Evolutionary conservation across 2,888 invertebrate species (phyloP).

Genomic region (Tholera decimalis): DNA sequence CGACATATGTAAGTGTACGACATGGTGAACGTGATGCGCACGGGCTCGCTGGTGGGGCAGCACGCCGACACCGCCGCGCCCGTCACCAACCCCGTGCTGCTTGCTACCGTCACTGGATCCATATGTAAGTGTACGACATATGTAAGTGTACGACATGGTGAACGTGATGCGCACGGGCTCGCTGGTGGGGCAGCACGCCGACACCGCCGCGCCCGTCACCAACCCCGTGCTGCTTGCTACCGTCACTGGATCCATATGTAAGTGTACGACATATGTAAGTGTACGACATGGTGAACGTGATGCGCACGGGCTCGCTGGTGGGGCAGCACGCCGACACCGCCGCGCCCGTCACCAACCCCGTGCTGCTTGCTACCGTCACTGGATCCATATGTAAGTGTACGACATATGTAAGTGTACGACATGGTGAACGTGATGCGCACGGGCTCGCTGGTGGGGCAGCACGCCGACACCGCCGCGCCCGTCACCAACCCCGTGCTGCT

Average conservation of each 20-base stretch:
- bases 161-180: neutral
- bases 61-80: conserved; percentile 96
- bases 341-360: conserved; percentile 96
- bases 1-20: conserved; percentile 86
- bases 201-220: conserved; percentile 96
- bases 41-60: conserved; percentile 98
- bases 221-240: conserved; percentile 96
- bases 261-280: conserved; percentile 1
- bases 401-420: conserved; percentile 88
- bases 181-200: conserved; percentile 92
- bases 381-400: neutral
- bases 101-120: conserved; percentile 91
- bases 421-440: conserved; percentile 99
- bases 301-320: neutral
- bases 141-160: conserved; percentile 78
- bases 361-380: conserved; percentile 93
- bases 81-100: conserved; percentile 96
- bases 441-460: conserved; percentile 98
- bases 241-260: conserved; percentile 1
- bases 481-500: conserved; percentile 97
- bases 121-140: neutral
- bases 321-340: conserved; percentile 95
- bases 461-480: conserved; percentile 96
- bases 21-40: conserved; percentile 98
- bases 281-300: neutral